Conservation (phyloP, 2,888 invertebrate species). For the Eupithecia exiguata region DNA sequence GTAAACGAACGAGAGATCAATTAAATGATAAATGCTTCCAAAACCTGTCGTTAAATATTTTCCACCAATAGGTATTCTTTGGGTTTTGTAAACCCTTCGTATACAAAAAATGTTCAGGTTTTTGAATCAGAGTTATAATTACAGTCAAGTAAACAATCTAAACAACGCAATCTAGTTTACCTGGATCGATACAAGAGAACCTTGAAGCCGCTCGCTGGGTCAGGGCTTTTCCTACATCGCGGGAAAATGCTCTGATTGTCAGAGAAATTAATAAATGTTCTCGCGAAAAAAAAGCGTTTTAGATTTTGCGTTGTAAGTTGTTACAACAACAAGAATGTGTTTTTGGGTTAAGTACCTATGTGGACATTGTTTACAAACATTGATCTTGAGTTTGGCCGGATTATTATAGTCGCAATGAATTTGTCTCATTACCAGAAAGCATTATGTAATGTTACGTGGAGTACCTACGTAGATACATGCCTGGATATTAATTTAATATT, state of each 20-base stretch:
- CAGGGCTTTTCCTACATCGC: background rate
- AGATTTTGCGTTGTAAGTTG: too few species aligned
- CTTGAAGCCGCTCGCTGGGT: background rate
- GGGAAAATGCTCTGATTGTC: slow-evolving; percentile 41
- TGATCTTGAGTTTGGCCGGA: too few species aligned
- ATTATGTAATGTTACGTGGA: background rate
- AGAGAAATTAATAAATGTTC: slow-evolving; percentile 57
- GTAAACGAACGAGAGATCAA: too few species aligned
- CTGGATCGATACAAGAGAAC: background rate
- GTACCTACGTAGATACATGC: background rate
- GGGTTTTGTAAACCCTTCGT: too few species aligned
- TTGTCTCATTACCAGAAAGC: slow-evolving; percentile 38
- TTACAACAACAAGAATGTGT: too few species aligned
- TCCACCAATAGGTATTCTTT: too few species aligned
- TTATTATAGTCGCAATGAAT: too few species aligned
- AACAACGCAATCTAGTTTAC: background rate
- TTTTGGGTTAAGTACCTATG: too few species aligned
- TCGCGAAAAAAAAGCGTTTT: slow-evolving; percentile 38
- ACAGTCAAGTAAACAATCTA: background rate
- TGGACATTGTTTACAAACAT: too few species aligned
- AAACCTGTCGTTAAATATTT: too few species aligned
- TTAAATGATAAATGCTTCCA: too few species aligned
- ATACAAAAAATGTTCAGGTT: too few species aligned
- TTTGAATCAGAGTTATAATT: background rate
- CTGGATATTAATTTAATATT: background rate